These are phyloP conservation scores for Siniperca obscura DNA, from an alignment of 2,797 vertebrate genomes.

Conservation along the genomic window DNA sequence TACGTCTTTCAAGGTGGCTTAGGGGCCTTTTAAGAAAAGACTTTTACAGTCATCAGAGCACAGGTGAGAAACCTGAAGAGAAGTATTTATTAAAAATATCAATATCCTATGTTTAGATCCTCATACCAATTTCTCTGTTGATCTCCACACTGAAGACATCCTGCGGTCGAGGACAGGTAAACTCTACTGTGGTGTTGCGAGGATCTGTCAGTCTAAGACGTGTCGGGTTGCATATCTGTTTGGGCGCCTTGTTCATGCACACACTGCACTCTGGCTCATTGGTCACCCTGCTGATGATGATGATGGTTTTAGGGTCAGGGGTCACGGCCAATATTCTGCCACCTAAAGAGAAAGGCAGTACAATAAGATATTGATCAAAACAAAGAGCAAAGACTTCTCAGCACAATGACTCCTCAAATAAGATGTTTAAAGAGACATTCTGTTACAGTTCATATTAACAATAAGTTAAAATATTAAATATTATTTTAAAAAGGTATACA, in stretches of 20 bases:
- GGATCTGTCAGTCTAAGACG: rapidly evolving
- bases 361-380: not conserved
- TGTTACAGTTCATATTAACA: not conserved
- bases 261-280: slow-evolving; percentile 69
- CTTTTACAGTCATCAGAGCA: not conserved
- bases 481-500: not conserved
- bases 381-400: not conserved
- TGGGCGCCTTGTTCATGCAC: slow-evolving; percentile 58
- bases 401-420: not conserved
- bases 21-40: not conserved
- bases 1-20: no score
- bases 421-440: not conserved
- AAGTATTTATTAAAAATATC: not conserved
- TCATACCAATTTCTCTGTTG: slow-evolving; percentile 78
- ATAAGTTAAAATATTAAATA: not conserved
- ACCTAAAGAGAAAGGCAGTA: slow-evolving; percentile 45
- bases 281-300: slow-evolving; percentile 54
- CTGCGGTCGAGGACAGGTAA: slow-evolving; percentile 80
- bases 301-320: slow-evolving; percentile 65
- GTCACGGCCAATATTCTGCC: slow-evolving; percentile 63
- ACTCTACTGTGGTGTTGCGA: slow-evolving; percentile 67
- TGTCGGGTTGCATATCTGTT: slow-evolving; percentile 37
- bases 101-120: not conserved
- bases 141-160: slow-evolving; percentile 79
- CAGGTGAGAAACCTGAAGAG: not conserved